A percentile compares a stretch with the other conserved stretches of the same genome.
These are phyloP conservation scores for Polypterus bichir DNA, from an alignment of 2,113 vertebrate species.

Conservation along the genomic window DNA sequence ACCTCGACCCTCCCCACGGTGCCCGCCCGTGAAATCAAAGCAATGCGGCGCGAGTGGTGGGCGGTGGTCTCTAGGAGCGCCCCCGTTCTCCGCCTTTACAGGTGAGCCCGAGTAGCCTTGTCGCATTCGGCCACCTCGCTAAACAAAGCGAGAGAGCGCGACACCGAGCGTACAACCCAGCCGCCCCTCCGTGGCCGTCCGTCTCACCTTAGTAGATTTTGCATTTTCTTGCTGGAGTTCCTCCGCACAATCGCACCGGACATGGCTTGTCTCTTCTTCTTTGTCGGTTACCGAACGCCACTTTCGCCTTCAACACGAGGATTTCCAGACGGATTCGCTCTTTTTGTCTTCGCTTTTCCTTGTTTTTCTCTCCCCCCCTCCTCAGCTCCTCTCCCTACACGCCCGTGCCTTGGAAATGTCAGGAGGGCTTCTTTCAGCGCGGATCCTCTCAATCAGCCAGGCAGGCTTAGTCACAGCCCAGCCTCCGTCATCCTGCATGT, in stretches of 20 bases:
- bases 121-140: background rate
- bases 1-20: no score
- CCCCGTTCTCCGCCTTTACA: no score
- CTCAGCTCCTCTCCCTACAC: constrained; percentile 33
- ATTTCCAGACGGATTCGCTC: constrained; percentile 9
- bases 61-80: no score
- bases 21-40: no score
- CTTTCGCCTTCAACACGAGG: constrained; percentile 3
- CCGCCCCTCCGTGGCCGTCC: constrained; percentile 5
- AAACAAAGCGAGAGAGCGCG: background rate
- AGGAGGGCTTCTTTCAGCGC: constrained; percentile 32
- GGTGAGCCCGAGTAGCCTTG: no score
- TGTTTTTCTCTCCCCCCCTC: constrained; percentile 25
- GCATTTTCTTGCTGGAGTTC: constrained; percentile 60
- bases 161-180: constrained; percentile 3
- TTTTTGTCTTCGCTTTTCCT: background rate
- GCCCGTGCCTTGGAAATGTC: constrained; percentile 48
- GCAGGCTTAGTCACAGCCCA: constrained; percentile 34
- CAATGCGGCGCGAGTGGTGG: no score
- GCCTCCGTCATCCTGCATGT: constrained; percentile 43
- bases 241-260: constrained; percentile 49
- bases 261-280: constrained; percentile 22
- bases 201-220: constrained; percentile 71
- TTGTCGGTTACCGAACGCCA: background rate
- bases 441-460: constrained; percentile 19